phyloP scores from a whole-genome alignment of 1,140 invertebrate species.

The Drosophila nannoptera region DNA sequence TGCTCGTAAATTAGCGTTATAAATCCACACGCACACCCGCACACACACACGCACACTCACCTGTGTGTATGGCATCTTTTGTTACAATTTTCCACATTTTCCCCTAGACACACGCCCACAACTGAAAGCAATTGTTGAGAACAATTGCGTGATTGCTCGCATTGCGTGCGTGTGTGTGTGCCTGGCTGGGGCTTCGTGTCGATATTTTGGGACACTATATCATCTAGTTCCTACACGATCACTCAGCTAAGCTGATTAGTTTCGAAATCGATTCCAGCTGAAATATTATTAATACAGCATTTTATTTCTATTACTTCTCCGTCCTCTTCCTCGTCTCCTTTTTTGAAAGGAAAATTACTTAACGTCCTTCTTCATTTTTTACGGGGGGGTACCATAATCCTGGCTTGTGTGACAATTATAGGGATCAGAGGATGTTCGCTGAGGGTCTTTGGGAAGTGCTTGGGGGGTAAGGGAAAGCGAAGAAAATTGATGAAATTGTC shows the following conservation, averaged over 20 bases:
- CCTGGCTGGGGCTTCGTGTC: background rate
- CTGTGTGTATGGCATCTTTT: constrained; percentile 17
- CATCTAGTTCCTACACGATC: constrained; percentile 15
- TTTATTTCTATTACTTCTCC: too few species aligned
- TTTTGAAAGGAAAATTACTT: constrained; percentile 9
- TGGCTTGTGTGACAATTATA: constrained; percentile 22
- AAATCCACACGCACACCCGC: too few species aligned
- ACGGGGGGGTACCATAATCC: background rate
- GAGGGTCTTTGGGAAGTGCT: too few species aligned
- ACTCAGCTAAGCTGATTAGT: constrained; percentile 64
- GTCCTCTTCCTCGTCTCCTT: too few species aligned
- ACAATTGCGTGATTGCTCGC: constrained; percentile 58
- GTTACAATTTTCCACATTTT: constrained; percentile 46
- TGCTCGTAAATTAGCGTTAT: constrained; percentile 43
- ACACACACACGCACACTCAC: too few species aligned
- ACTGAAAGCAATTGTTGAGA: constrained; percentile 19
- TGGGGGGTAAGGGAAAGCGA: too few species aligned
- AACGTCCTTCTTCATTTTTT: background rate
- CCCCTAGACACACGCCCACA: constrained; percentile 30
- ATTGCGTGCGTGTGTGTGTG: constrained; percentile 3
- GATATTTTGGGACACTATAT: background rate
- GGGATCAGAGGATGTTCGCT: too few species aligned
- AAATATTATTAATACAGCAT: constrained; percentile 43
- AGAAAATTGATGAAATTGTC: too few species aligned
- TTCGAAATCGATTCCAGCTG: constrained; percentile 30